phyloP scores from a whole-genome alignment of 1,140 invertebrate genomes.

The Bombus impatiens region DNA sequence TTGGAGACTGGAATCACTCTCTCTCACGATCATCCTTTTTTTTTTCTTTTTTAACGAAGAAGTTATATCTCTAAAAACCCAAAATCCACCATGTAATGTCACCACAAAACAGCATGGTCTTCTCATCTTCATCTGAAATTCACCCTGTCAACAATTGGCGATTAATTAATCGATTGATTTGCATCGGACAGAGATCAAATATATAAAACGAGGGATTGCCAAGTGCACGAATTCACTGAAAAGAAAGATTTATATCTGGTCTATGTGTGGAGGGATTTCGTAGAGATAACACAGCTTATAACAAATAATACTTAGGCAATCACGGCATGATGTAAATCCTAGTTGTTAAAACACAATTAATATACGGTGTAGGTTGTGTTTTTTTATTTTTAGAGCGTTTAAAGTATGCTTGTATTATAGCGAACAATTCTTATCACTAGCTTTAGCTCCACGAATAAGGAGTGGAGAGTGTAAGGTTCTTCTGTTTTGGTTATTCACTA shows the following conservation, averaged over 20 bases:
- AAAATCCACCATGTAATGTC: neutral
- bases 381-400: neutral
- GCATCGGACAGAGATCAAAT: neutral
- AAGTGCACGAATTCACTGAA: neutral
- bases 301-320: neutral
- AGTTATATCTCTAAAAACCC: neutral
- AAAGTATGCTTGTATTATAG: conserved; percentile 17
- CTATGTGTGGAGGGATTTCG: neutral
- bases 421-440: neutral
- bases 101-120: neutral
- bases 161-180: neutral
- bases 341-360: neutral
- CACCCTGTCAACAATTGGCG: neutral
- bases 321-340: conserved; percentile 13
- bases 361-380: conserved; percentile 20
- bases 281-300: neutral
- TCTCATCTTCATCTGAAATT: neutral
- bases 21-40: neutral
- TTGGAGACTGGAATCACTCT: conserved; percentile 10
- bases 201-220: neutral
- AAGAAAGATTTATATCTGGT: neutral
- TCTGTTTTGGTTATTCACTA: neutral
- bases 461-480: neutral
- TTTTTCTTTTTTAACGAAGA: neutral
- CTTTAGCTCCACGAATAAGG: neutral